Evolutionary conservation across 2,888 invertebrate species (phyloP), one percentile per base, ranked within the genome.

Genomic region (Criorhina ranunculi): DNA sequence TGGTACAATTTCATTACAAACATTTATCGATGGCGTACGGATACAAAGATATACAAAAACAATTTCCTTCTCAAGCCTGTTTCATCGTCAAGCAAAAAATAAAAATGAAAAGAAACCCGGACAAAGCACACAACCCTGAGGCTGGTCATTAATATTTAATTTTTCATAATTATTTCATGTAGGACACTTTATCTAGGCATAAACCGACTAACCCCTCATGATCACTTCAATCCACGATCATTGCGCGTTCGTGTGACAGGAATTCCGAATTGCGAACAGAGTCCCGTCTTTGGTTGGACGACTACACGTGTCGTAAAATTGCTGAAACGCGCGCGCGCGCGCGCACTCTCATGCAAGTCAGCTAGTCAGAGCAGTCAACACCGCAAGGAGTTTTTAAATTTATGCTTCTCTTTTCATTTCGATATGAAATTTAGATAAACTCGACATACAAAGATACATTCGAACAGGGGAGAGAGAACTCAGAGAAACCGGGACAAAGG

Each of bases 111-210:
- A 70, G 42, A 80, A 76, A 80, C 76, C 37, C 75, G 73, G 57
- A 85, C 79, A 17, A 42, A 80, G 75, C 31, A 57, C 42, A 51
- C 75, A 85, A 70, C 70, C 85, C 85, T 85, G 70, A 70, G 80
- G 79, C 73, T 64, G 51, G 75, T 69, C 80, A 85, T 85, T 85
- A 85, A 85, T 85, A 80, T 80, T 85, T 85, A 85, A 85, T 85
- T 80, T 80, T 69, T 60, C 75, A 66, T 85, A 85, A 85, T 85
- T 85, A 85, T 85, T 85, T 75, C 75, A 85, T 80, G 83, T 83
- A 83, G 83, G 83, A 83, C 79, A 83, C 57, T 69, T 57, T 53
- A 60, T 64, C 44, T 42, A 35, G 40, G 37, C 31, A 73, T 59
- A 35, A 33, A 67, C 29, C 37, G 33, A 79, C 51, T 57, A 55